Conservation (phyloP, 2,888 invertebrate species). For the Drosophila eohydei region DNA sequence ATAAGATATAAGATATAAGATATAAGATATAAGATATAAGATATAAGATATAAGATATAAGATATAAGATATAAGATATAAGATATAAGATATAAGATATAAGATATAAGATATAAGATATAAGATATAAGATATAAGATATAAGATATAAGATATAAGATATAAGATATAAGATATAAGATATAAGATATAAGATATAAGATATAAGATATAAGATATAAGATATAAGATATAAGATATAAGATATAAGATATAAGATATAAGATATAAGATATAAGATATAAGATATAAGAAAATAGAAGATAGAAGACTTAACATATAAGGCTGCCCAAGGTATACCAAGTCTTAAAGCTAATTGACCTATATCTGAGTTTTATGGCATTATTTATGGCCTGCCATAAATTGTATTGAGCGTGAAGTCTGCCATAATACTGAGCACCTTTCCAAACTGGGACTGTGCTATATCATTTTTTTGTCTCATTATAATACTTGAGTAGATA, state of each 20-base stretch:
- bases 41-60: constrained; percentile 4
- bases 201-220: neutral
- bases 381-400: constrained; percentile 6
- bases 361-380: constrained; percentile 3
- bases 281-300: neutral
- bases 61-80: constrained; percentile 3
- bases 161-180: constrained; percentile 3
- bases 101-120: constrained; percentile 4
- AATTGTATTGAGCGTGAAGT: neutral
- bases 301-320: too few relatives aligned
- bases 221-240: neutral
- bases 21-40: constrained; percentile 3
- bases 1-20: constrained; percentile 2
- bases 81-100: constrained; percentile 3
- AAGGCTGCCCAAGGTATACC: too few relatives aligned
- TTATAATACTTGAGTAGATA: constrained; percentile 62
- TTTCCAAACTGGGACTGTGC: neutral
- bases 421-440: constrained; percentile 8
- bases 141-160: constrained; percentile 3
- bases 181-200: constrained; percentile 2
- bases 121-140: constrained; percentile 4
- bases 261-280: neutral
- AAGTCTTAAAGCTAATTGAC: neutral
- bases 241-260: constrained; percentile 1
- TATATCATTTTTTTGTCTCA: constrained; percentile 15